A percentile compares a stretch with the other conserved stretches of the same genome.
Evolutionary conservation across 1,140 invertebrate species (phyloP).

Genomic region (honey bee (Apis mellifera)): Amel_HAv3.1 CM009943.2:8328501-8329000

Average conservation of each 20-base stretch:
- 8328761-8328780: constrained; percentile 50
- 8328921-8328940: background rate
- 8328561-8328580: constrained; percentile 67
- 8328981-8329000: constrained; percentile 18
- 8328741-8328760: constrained; percentile 74
- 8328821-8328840: constrained; percentile 52
- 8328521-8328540: background rate
- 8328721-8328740: constrained; percentile 39
- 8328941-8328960: constrained; percentile 58
- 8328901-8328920: constrained; percentile 1
- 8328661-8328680: constrained; percentile 33
- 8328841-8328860: constrained; percentile 60
- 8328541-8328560: background rate
- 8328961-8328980: constrained; percentile 62
- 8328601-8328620: constrained; percentile 54
- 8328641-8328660: constrained; percentile 43
- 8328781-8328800: too few species aligned
- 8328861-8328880: constrained; percentile 68
- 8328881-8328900: constrained; percentile 10
- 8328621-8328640: constrained; percentile 78
- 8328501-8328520: background rate
- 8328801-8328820: constrained; percentile 55
- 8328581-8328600: constrained; percentile 64
- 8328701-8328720: constrained; percentile 71
- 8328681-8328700: constrained; percentile 54